Percentiles rank a stretch among this genome's conserved stretches.
Conservation (phyloP, 2,797 vertebrate genomes). For the Halcyon chelicuti region DNA sequence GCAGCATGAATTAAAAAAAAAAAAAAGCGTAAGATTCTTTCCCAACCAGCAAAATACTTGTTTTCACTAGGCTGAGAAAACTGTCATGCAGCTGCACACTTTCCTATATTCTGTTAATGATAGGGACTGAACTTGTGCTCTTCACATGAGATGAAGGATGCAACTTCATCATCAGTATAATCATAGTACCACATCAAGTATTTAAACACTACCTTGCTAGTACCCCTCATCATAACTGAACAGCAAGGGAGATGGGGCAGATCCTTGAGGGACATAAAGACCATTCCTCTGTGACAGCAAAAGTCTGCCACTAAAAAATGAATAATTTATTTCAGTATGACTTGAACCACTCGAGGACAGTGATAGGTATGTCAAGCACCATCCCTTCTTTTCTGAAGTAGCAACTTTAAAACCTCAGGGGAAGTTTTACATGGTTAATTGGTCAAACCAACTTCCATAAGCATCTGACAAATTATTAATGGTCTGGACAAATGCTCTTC, state of each 20-base stretch:
- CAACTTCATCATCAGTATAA: neutral
- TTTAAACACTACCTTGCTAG: neutral
- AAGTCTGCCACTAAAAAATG: neutral
- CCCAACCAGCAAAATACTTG: neutral
- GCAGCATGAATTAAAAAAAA: neutral
- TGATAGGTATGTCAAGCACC: neutral
- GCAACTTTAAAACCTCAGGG: neutral
- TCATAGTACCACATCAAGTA: neutral
- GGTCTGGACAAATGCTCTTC: neutral
- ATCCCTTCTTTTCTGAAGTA: neutral
- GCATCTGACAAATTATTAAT: neutral
- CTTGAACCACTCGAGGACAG: neutral
- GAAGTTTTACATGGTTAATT: neutral
- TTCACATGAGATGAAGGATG: neutral
- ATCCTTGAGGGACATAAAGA: neutral
- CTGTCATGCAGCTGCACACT: neutral
- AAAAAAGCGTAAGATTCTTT: rapidly evolving
- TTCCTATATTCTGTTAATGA: neutral
- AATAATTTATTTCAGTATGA: neutral
- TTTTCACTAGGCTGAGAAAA: neutral
- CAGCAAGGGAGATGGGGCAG: neutral
- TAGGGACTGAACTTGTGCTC: neutral
- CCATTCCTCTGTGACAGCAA: neutral
- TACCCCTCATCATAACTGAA: neutral
- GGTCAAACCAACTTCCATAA: neutral